Percentiles rank a stretch among this genome's conserved stretches.
Evolutionary conservation across 1,140 invertebrate genomes (phyloP).

Genomic region (Lerema accius): DNA sequence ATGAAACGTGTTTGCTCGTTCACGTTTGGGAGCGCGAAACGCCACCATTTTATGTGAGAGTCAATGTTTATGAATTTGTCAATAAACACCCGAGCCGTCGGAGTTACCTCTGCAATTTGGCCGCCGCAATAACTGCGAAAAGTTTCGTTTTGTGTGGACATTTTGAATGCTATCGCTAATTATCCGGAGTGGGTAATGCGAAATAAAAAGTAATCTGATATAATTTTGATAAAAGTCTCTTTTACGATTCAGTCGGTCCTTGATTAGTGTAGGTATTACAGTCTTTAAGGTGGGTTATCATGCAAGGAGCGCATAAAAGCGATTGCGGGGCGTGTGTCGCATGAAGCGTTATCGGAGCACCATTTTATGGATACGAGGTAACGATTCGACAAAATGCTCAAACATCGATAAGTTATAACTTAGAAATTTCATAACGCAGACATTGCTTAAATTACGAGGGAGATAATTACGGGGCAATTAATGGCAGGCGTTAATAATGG

Average conservation of each 20-base stretch:
- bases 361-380: slow-evolving; percentile 29
- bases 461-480: slow-evolving; percentile 65
- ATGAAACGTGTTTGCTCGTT: slow-evolving; percentile 70
- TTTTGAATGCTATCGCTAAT: slow-evolving; percentile 52
- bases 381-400: slow-evolving; percentile 19
- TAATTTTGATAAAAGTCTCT: slow-evolving; percentile 61
- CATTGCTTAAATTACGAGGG: slow-evolving; percentile 44
- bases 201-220: slow-evolving; percentile 65
- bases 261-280: slow-evolving; percentile 52
- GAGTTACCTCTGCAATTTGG: slow-evolving; percentile 63
- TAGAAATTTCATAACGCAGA: slow-evolving; percentile 36
- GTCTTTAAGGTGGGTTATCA: slow-evolving; percentile 63
- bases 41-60: slow-evolving; percentile 63
- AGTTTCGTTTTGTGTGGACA: slow-evolving; percentile 42
- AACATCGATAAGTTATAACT: slow-evolving; percentile 27
- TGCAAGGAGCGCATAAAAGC: slow-evolving; percentile 65
- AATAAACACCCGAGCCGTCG: slow-evolving; percentile 63
- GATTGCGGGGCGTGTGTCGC: slow-evolving; percentile 52
- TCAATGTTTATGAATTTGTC: slow-evolving; percentile 79
- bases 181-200: slow-evolving; percentile 54
- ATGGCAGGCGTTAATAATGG: slow-evolving; percentile 66
- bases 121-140: slow-evolving; percentile 49
- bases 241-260: slow-evolving; percentile 55
- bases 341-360: slow-evolving; percentile 44
- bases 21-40: slow-evolving; percentile 56